A percentile compares a stretch with the other conserved stretches of the same genome.
Evolutionary conservation across 2,888 invertebrate species (phyloP).

Genomic region (Drosophila mimica): DNA sequence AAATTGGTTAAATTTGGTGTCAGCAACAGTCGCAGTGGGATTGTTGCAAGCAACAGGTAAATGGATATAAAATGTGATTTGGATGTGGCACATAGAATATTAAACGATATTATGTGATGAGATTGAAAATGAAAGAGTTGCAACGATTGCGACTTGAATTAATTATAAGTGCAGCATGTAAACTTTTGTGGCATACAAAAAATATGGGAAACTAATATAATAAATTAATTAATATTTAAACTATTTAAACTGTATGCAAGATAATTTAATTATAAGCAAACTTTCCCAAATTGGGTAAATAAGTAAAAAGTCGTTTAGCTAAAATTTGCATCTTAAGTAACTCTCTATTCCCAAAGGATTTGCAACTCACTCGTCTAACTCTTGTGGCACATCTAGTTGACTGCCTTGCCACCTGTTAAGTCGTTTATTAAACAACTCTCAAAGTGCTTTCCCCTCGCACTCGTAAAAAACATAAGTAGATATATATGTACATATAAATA

Average conservation of each 20-base stretch:
- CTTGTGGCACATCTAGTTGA: neutral
- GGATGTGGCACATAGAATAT: neutral
- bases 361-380: neutral
- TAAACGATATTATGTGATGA: neutral
- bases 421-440: slow-evolving; percentile 62
- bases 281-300: neutral
- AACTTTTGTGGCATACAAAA: neutral
- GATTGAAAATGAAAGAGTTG: neutral
- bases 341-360: neutral
- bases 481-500: neutral
- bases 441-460: slow-evolving; percentile 27
- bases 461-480: slow-evolving; percentile 28
- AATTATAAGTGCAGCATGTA: neutral
- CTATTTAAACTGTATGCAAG: neutral
- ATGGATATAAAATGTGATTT: neutral
- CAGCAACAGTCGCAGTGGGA: slow-evolving; percentile 6
- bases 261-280: neutral
- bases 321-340: neutral
- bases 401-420: slow-evolving; percentile 27
- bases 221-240: neutral
- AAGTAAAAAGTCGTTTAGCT: neutral
- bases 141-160: neutral
- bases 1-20: slow-evolving; percentile 38
- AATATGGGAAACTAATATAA: neutral
- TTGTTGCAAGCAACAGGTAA: slow-evolving; percentile 34